Evolutionary conservation across 2,888 invertebrate genomes (phyloP).

Genomic region (Acanthosepion lycidas): DNA sequence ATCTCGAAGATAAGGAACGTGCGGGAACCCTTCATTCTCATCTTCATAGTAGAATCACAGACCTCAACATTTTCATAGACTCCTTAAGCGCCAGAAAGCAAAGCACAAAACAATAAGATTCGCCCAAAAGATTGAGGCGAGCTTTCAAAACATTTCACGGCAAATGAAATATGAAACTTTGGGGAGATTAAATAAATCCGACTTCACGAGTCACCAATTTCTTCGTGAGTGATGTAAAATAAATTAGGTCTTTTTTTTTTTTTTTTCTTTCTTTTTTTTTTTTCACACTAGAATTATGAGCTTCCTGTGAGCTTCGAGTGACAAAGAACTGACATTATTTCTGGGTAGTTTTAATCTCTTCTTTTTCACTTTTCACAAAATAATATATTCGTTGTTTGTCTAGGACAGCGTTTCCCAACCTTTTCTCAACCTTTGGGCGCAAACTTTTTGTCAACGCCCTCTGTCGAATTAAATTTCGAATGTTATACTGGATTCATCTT

Average conservation of each 20-base stretch:
- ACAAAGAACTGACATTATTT: no score
- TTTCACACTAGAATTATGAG: not conserved
- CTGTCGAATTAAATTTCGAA: no score
- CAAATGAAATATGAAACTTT: not conserved
- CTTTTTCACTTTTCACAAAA: no score
- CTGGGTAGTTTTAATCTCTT: no score
- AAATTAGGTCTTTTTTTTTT: not conserved
- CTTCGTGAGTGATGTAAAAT: not conserved
- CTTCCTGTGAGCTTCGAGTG: not conserved
- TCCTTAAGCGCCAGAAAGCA: not conserved
- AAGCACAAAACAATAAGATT: not conserved
- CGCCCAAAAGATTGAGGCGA: not conserved
- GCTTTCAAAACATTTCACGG: not conserved
- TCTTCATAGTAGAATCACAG: no score
- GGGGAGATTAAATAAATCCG: not conserved
- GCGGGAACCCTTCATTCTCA: constrained; percentile 5
- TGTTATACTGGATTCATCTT: no score
- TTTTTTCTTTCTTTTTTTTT: not conserved
- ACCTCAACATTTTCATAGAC: not conserved
- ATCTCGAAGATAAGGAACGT: not conserved
- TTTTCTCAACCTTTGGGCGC: no score
- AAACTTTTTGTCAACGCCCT: no score
- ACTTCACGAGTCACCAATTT: not conserved
- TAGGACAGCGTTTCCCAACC: no score
- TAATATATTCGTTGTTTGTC: no score